Evolutionary conservation across 2,113 vertebrate genomes (phyloP).

Genomic region (Pseudopodoces humilis): DNA sequence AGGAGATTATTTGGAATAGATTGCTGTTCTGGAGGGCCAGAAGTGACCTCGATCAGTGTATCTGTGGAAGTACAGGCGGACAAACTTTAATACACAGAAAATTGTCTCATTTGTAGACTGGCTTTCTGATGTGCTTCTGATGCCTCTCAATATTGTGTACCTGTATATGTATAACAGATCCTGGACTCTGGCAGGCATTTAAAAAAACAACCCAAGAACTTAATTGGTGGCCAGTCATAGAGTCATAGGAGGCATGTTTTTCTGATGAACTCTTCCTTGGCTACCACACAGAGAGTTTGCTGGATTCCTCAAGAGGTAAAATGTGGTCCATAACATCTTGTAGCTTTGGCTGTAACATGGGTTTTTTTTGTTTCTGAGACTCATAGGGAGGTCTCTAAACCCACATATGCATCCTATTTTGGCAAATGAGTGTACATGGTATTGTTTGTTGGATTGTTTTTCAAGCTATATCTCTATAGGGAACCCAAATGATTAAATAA

Average conservation of each 20-base stretch:
- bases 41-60: not conserved
- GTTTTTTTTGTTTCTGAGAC: not conserved
- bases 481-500: not conserved
- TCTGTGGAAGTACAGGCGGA: not conserved
- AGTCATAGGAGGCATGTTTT: not conserved
- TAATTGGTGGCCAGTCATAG: not conserved
- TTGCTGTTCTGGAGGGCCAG: not conserved
- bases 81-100: not conserved
- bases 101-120: not conserved
- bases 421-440: not conserved
- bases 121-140: not conserved
- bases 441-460: not conserved
- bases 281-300: not conserved
- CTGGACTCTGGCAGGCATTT: not conserved
- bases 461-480: not conserved
- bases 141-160: not conserved
- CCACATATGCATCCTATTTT: not conserved
- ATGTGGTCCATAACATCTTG: not conserved
- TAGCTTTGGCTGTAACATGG: not conserved
- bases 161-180: not conserved
- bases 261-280: not conserved
- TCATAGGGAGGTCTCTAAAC: not conserved
- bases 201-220: not conserved
- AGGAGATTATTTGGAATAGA: not conserved
- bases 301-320: not conserved